Percentiles rank a stretch among this genome's conserved stretches.
phyloP scores from a whole-genome alignment of 2,113 vertebrate species.

The Heliornis fulica region DNA sequence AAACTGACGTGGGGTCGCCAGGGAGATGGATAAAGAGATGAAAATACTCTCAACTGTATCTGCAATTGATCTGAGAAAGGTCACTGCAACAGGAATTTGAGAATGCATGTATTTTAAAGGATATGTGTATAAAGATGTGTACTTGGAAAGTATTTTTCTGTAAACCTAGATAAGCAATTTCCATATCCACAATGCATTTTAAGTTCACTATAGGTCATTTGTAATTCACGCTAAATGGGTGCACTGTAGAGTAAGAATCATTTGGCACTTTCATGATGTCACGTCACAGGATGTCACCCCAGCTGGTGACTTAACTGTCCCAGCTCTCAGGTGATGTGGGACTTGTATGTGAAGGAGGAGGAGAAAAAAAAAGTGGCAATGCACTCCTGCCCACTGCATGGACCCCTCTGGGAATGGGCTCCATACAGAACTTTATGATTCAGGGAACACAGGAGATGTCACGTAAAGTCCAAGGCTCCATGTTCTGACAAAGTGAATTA shows the following conservation, averaged over 20 bases:
- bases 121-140: background rate
- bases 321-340: background rate
- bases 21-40: constrained; percentile 17
- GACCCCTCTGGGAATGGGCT: background rate
- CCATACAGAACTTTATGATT: background rate
- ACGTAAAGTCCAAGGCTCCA: background rate
- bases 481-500: background rate
- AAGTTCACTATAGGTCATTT: background rate
- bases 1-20: background rate
- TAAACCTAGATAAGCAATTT: background rate
- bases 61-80: background rate
- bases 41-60: constrained; percentile 3
- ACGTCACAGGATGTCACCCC: background rate
- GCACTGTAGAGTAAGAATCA: background rate
- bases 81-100: background rate
- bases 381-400: background rate
- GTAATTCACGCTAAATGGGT: background rate
- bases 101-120: background rate
- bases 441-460: background rate
- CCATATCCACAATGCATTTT: background rate
- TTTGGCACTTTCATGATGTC: background rate
- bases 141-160: background rate
- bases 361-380: background rate
- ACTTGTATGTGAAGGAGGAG: background rate
- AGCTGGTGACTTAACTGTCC: background rate